A percentile compares a stretch with the other conserved stretches of the same genome.
phyloP scores from a whole-genome alignment of 1,140 invertebrate species.

The Cryptotermes secundus region DNA sequence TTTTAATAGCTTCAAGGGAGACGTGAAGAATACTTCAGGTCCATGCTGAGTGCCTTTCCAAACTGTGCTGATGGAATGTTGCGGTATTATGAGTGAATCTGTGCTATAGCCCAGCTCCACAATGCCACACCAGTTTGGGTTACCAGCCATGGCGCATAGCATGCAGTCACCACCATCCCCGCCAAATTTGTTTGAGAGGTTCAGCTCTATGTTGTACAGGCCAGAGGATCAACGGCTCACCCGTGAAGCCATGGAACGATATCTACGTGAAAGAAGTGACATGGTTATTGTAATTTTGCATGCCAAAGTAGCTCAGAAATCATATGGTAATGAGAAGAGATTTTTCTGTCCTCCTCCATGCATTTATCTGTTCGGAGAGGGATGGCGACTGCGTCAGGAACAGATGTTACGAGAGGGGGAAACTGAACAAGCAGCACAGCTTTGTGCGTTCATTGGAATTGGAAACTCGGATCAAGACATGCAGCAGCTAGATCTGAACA shows the following conservation, averaged over 20 bases:
- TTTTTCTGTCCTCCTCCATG: slow-evolving; percentile 99
- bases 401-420: slow-evolving; percentile 87
- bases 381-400: slow-evolving; percentile 92
- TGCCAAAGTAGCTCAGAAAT: slow-evolving; percentile 99
- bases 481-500: slow-evolving; percentile 96
- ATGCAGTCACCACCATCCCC: slow-evolving; percentile 78
- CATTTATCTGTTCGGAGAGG: slow-evolving; percentile 96
- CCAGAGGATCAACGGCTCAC: slow-evolving; percentile 83
- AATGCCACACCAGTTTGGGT: slow-evolving; percentile 76
- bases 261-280: slow-evolving; percentile 89
- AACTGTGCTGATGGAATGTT: background rate
- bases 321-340: slow-evolving; percentile 98
- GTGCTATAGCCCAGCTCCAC: slow-evolving; percentile 43
- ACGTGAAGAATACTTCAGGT: background rate
- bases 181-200: slow-evolving; percentile 50
- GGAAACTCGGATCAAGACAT: slow-evolving; percentile 98
- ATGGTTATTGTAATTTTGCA: slow-evolving; percentile 97
- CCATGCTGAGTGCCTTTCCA: background rate
- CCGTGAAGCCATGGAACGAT: slow-evolving; percentile 94
- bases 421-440: slow-evolving; percentile 83
- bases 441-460: slow-evolving; percentile 98
- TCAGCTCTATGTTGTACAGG: slow-evolving; percentile 55
- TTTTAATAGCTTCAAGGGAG: background rate
- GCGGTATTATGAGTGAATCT: background rate
- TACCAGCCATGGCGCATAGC: slow-evolving; percentile 64